A percentile compares a stretch with the other conserved stretches of the same genome.
Conservation (phyloP, 1,140 invertebrate species). For the Drosophila triauraria region DNA sequence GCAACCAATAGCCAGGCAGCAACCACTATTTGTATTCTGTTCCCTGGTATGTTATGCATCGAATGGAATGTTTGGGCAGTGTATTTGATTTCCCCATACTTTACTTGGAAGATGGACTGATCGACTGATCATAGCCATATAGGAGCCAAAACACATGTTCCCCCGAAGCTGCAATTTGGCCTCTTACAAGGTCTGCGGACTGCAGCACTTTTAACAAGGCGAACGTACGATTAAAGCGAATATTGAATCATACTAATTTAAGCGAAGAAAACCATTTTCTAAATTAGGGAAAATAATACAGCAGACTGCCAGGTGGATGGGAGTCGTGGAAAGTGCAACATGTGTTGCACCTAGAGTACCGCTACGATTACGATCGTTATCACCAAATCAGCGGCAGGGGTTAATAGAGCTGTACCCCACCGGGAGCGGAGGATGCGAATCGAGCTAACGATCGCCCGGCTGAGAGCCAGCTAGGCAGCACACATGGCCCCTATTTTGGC, state of each 20-base stretch:
- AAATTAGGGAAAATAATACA: constrained; percentile 76
- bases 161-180: constrained; percentile 29
- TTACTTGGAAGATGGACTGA: not conserved
- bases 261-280: constrained; percentile 67
- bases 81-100: not conserved
- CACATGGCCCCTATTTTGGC: constrained; percentile 56
- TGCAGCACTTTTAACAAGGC: constrained; percentile 43
- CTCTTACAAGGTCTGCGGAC: not conserved
- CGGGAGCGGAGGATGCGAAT: constrained; percentile 26
- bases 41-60: too few relatives aligned
- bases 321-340: constrained; percentile 58
- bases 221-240: constrained; percentile 55
- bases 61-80: not conserved
- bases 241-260: constrained; percentile 68
- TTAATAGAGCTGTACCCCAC: constrained; percentile 74
- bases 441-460: constrained; percentile 23
- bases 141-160: constrained; percentile 63
- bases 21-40: not conserved
- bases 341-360: constrained; percentile 75
- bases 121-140: constrained; percentile 32
- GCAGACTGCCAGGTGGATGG: constrained; percentile 6
- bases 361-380: constrained; percentile 80
- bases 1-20: not conserved
- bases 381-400: constrained; percentile 76
- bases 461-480: constrained; percentile 33